Evolutionary conservation across 2,888 invertebrate genomes (phyloP), one percentile per base, ranked within the genome.

Genomic region (Eledona agricola): DNA sequence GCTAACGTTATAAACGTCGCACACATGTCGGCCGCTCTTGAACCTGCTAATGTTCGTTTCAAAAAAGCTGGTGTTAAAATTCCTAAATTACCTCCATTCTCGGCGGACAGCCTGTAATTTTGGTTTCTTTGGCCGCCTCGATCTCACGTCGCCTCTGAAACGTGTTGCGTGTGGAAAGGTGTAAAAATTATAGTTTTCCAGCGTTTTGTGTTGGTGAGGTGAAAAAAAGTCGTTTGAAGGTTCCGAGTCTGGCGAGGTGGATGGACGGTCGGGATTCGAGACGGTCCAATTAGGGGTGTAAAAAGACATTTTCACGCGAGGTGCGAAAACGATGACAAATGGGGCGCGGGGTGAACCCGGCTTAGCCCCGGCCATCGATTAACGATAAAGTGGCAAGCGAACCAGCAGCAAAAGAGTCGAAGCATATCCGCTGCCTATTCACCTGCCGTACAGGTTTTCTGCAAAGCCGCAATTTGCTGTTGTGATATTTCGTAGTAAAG

Each of bases 31-130:
- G 51, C 61, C 56, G 64, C 65, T 66, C 62, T 59, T 47, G 55
- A 61, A 62, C 63, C 66, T 66, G 65, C 61, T 68, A 70, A 71
- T 67, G 63, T 57, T 59, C 58, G 64, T 68, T 69, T 67, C 60
- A 58, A 72, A 71, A 64, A 66, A 67, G 63, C 63, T 63, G 66
- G 74, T 71, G 72, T 73, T 74, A 75, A 75, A 75, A 72, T 71
- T 66, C 66, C 70, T 63, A 74, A 75, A 75, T 74, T 75, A 72
- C 73, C 71, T 67, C 66, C 67, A 71, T 73, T 74, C 70, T 52
- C 57, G 54, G 57, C 59, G 63, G 74, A 73, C 74, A 75, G 70
- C 73, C 72, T 75, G 65, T 75, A 72, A 75, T 75, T 75, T 74
- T 51, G 72, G 72, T 71, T 74, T 74, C 71, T 72, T 69, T 63